These are phyloP conservation scores for Morus bassanus DNA, from an alignment of 2,797 vertebrate species.

Conservation along the genomic window DNA sequence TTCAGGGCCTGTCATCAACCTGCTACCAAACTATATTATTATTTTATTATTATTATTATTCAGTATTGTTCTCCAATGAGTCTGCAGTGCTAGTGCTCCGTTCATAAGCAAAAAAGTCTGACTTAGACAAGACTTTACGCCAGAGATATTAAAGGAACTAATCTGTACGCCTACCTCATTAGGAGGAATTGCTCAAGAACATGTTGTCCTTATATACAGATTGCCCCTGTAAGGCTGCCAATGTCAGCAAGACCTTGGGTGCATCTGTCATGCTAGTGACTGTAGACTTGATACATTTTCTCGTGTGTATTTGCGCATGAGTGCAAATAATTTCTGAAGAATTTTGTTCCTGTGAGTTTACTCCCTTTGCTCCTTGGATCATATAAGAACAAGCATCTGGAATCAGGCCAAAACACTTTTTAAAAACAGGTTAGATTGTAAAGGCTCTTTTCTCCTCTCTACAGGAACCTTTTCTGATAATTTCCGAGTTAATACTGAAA, in stretches of 20 bases:
- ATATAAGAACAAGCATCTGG: background rate
- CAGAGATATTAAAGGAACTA: conserved; percentile 41
- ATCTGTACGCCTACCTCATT: background rate
- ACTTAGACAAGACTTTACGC: background rate
- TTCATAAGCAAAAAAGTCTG: background rate
- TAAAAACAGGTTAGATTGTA: background rate
- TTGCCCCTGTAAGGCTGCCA: conserved; percentile 46
- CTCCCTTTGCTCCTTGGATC: background rate
- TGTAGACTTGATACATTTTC: background rate
- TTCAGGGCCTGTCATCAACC: background rate
- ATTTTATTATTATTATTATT: background rate
- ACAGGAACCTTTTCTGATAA: background rate
- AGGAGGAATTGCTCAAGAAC: conserved; percentile 34
- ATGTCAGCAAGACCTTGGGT: conserved; percentile 62
- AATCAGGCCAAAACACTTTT: background rate
- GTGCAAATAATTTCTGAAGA: background rate
- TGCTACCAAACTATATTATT: background rate
- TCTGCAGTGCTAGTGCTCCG: background rate
- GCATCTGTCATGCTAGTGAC: conserved; percentile 36
- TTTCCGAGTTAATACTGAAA: background rate
- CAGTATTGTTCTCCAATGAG: background rate
- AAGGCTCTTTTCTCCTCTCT: background rate
- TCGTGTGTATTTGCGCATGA: background rate
- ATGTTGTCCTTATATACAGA: background rate
- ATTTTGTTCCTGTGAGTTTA: background rate